A percentile compares a stretch with the other conserved stretches of the same genome.
Conservation (phyloP, 2,797 vertebrate genomes). For the Gallinago stenura region DNA sequence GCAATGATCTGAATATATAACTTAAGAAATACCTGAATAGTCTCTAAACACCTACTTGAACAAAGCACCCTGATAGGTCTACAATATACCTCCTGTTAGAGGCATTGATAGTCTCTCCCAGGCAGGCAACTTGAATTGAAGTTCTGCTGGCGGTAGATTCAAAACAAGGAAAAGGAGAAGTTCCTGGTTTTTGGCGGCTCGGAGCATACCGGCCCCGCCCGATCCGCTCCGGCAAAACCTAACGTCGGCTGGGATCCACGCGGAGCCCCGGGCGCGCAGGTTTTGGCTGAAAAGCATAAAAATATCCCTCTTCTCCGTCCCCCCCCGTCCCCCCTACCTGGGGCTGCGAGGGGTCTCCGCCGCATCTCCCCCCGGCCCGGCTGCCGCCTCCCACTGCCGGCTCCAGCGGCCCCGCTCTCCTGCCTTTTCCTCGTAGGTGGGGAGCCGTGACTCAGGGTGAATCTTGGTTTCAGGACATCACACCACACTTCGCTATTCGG, state of each 20-base stretch:
- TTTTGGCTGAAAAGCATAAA: background rate
- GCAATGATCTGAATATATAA: background rate
- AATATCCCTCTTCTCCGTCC: background rate
- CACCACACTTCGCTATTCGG: background rate
- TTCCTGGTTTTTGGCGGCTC: accelerated
- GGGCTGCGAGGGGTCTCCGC: background rate
- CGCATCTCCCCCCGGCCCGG: background rate
- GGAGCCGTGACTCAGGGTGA: constrained; percentile 56
- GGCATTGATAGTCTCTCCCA: background rate
- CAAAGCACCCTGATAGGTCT: background rate
- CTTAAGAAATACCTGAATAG: background rate
- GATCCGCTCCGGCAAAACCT: background rate
- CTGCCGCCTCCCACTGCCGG: accelerated
- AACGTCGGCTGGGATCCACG: accelerated
- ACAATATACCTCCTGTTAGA: background rate
- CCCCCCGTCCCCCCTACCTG: background rate
- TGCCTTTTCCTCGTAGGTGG: constrained; percentile 16
- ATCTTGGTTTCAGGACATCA: constrained; percentile 62
- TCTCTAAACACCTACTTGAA: background rate
- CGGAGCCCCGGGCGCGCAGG: accelerated
- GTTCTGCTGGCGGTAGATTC: background rate
- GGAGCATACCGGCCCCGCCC: background rate
- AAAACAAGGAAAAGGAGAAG: background rate
- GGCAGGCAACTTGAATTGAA: background rate
- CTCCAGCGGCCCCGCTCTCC: background rate